phyloP scores from a whole-genome alignment of 2,888 invertebrate species.

The Pycnomerus fuliginosus region DNA sequence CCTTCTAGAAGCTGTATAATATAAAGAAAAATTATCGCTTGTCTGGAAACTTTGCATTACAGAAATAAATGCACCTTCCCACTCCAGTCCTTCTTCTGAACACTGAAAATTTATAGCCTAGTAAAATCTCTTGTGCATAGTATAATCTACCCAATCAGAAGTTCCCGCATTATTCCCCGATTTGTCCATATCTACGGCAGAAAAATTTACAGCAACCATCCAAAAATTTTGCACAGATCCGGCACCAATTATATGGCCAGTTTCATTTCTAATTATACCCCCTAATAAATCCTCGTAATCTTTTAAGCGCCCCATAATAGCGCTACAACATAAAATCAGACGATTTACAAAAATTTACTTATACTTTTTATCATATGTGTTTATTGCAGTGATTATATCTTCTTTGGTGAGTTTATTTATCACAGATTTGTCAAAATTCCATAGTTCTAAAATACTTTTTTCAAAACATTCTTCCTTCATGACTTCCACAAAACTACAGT shows the following conservation, averaged over 20 bases:
- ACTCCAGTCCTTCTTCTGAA: slow-evolving; percentile 46
- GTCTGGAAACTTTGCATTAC: slow-evolving; percentile 48
- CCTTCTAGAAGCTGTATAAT: slow-evolving; percentile 64
- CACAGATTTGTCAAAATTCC: slow-evolving; percentile 60
- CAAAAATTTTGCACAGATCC: slow-evolving; percentile 63
- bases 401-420: slow-evolving; percentile 59
- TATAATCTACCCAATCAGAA: slow-evolving; percentile 64
- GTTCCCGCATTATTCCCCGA: slow-evolving; percentile 72
- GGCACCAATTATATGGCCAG: slow-evolving; percentile 65
- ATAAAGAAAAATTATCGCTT: slow-evolving; percentile 52
- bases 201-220: slow-evolving; percentile 68
- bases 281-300: slow-evolving; percentile 66
- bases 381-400: slow-evolving; percentile 63
- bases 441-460: slow-evolving; percentile 68
- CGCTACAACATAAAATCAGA: slow-evolving; percentile 52
- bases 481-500: slow-evolving; percentile 64
- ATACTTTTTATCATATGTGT: slow-evolving; percentile 56
- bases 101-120: too few relatives aligned
- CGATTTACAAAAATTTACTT: slow-evolving; percentile 2
- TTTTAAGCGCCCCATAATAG: slow-evolving; percentile 64
- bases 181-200: slow-evolving; percentile 63
- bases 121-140: too few relatives aligned
- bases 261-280: slow-evolving; percentile 58
- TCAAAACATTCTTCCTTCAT: slow-evolving; percentile 64
- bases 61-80: slow-evolving; percentile 60